phyloP scores from a whole-genome alignment of 2,797 vertebrate genomes.

The Neosilurus mollespiculum region DNA sequence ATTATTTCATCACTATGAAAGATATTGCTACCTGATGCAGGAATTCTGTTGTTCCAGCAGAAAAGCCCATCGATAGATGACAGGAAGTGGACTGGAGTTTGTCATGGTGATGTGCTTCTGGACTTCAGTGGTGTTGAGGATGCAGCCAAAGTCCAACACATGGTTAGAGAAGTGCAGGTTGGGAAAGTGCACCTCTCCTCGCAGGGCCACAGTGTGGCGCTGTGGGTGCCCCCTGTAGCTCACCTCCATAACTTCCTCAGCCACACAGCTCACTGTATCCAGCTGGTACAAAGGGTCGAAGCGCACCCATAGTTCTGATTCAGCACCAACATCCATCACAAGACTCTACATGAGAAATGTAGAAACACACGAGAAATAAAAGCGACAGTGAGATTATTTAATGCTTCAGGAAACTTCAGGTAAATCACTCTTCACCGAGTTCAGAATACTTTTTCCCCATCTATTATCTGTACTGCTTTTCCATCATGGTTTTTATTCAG shows the following conservation, averaged over 20 bases:
- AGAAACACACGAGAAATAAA: neutral
- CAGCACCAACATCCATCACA: constrained; percentile 65
- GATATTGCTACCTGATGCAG: constrained; percentile 68
- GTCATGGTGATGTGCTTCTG: constrained; percentile 70
- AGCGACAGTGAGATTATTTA: neutral
- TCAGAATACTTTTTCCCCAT: no score
- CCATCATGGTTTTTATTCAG: neutral
- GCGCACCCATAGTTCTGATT: constrained; percentile 72
- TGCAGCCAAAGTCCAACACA: constrained; percentile 82
- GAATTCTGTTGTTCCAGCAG: constrained; percentile 47
- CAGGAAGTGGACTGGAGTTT: constrained; percentile 78
- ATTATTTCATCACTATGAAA: neutral
- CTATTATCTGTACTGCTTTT: no score
- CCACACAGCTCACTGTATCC: constrained; percentile 64
- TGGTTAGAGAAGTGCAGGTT: constrained; percentile 77
- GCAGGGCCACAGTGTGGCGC: constrained; percentile 70
- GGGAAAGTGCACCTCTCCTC: constrained; percentile 80
- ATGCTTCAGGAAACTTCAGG: neutral
- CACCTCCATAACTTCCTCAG: constrained; percentile 74
- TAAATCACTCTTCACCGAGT: neutral
- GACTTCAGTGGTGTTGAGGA: constrained; percentile 75
- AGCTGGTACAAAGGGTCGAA: constrained; percentile 76
- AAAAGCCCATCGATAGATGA: constrained; percentile 82
- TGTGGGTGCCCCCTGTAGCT: constrained; percentile 79
- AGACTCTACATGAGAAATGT: constrained; percentile 67